Base-by-base conservation (phyloP, 2,797 vertebrate genomes). In the Glossophaga mutica region DNA sequence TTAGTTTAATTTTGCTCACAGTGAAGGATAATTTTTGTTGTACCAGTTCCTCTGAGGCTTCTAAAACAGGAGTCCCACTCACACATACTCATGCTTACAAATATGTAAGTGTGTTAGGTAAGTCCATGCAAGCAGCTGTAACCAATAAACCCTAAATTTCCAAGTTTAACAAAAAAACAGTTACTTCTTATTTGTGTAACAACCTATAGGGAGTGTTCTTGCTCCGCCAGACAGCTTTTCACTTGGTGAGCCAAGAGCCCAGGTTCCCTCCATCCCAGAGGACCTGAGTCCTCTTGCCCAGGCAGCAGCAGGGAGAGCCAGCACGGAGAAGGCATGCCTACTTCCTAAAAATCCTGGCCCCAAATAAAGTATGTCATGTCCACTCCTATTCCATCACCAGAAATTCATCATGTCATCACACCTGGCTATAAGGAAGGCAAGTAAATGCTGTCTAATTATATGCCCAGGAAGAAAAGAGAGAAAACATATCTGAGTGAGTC, bases 1-100 rank as follows among this genome's bases (percentile, higher is more conserved):
- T 93, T 88, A 77, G 70, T 94, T 96, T 96, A 91, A 87, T 94
- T 95, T 94, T 93, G 37, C n/a, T 87, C 76, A 90, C 57, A 94
- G 65, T 50, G 59, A 93, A 68, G 83, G 81, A 78, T 76, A n/a
- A 68, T 86, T 77, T 83, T 37, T 68, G 50, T 73, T 70, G 42
- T 59, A 6, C 14, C n/a, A 52, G 68, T 76, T 46, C 70, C 96
- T 92, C 29, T 26, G 39, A 67, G 79, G 16, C 22, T 81, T 87
- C 71, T 92, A 59, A 92, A 91, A 73, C 44, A 73, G 46, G 68
- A 86, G 1, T 76, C 44, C 83, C 21, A 81, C 39, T 83, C 18
- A 68, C 18, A 42, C 3, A 83, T 19, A 71, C 4, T n/a, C 5
- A 52, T 2, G 29, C 26, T 90, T 83, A 42, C 10, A 94, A 48